Conservation (phyloP, 1,140 invertebrate species). For the Mactra quadrangularis region DNA sequence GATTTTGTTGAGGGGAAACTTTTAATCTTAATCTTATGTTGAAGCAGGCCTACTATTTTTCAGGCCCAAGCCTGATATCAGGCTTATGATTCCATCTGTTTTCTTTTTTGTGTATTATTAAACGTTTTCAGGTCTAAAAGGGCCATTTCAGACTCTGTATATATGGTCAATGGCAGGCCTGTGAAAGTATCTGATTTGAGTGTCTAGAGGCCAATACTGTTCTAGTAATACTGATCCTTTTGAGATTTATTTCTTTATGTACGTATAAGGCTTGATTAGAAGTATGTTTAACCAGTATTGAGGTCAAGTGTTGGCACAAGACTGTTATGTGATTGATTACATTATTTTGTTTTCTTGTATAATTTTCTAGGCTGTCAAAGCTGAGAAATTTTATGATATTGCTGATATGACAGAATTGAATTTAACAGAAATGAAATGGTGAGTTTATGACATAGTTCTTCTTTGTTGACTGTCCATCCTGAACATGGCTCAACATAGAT, state of each 20-base stretch:
- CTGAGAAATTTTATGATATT: slow-evolving; percentile 82
- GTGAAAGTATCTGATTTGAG: no score
- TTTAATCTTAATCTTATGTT: no score
- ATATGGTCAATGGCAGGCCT: no score
- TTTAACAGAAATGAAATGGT: slow-evolving; percentile 87
- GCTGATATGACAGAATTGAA: slow-evolving; percentile 83
- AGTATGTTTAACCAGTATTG: not conserved
- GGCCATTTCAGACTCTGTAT: no score
- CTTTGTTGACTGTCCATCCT: no score
- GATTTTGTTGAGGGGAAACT: no score
- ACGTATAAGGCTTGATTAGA: not conserved
- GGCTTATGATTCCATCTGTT: no score
- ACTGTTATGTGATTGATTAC: not conserved
- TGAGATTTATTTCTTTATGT: not conserved
- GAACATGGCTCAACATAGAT: no score
- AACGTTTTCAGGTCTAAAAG: no score
- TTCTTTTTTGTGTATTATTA: no score
- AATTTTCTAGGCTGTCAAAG: slow-evolving; percentile 57
- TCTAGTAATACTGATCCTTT: not conserved
- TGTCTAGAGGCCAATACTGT: not conserved
- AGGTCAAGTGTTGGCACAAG: not conserved
- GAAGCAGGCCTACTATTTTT: no score
- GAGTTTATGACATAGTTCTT: slow-evolving; percentile 77
- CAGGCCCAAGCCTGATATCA: no score
- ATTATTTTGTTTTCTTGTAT: not conserved